Percentiles rank a stretch among this genome's conserved stretches.
Conservation (phyloP, 1,140 invertebrate species). For the Caerostris extrusa region DNA sequence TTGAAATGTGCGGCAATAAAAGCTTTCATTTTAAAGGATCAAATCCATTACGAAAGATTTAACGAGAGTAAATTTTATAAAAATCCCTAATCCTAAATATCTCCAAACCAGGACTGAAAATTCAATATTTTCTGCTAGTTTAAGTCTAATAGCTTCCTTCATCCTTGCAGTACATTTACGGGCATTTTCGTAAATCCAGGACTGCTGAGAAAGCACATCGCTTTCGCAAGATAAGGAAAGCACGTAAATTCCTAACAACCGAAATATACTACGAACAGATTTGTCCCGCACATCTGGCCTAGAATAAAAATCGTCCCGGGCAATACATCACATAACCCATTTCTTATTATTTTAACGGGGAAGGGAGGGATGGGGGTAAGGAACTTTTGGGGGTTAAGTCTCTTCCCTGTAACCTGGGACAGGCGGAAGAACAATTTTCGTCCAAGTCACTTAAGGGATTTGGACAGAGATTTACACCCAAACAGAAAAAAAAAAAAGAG, state of each 20-base stretch:
- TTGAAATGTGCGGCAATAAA: too few relatives aligned
- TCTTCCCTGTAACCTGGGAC: slow-evolving; percentile 17
- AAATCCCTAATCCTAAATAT: background rate
- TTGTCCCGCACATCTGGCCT: slow-evolving; percentile 44
- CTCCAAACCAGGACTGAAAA: background rate
- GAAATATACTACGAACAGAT: slow-evolving; percentile 54
- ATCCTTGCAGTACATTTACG: slow-evolving; percentile 29
- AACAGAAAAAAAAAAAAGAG: background rate
- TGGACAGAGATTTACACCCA: slow-evolving; percentile 64
- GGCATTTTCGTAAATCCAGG: slow-evolving; percentile 49
- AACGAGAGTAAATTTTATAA: background rate
- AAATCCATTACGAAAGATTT: too few relatives aligned
- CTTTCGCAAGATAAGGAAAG: slow-evolving; percentile 35
- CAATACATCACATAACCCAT: slow-evolving; percentile 65
- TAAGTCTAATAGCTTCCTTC: slow-evolving; percentile 24
- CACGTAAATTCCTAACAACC: slow-evolving; percentile 51
- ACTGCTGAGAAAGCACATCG: slow-evolving; percentile 51
- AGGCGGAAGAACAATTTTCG: slow-evolving; percentile 66
- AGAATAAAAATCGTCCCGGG: slow-evolving; percentile 48
- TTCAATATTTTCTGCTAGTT: slow-evolving; percentile 48
- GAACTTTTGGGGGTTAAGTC: slow-evolving; percentile 25
- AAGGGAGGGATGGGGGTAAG: background rate
- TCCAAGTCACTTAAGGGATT: slow-evolving; percentile 65
- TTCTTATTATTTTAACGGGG: slow-evolving; percentile 67
- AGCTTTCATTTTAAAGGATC: too few relatives aligned